Base-by-base conservation (phyloP, 2,888 invertebrate genomes). In the Mythimna ferrago region DNA sequence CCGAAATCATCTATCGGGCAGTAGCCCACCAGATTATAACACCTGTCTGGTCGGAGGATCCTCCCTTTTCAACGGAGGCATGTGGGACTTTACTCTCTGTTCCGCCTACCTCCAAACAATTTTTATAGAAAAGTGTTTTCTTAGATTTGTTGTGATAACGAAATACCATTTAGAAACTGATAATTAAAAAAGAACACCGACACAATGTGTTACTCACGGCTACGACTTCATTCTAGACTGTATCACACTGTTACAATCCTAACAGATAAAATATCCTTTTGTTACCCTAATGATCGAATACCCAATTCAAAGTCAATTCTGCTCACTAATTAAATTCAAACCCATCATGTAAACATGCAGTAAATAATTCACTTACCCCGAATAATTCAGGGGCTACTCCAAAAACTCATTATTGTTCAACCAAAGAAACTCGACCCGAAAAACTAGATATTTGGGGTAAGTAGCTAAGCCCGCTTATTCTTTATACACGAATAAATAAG, bases 401-500 rank as follows among this genome's bases (percentile, higher is more conserved):
- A 73, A 75, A 77, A 58, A 66, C 66, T 69, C 58, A 80, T 83
- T 82, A 86, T 79, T 63, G 71, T 72, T 67, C 76, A 58, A 72
- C 64, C 75, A 72, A 72, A 80, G 71, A 75, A 73, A 76, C 56
- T 62, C 66, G 82, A 73, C 71, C 83, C 85, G 44, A 73, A 82
- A 81, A 81, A 84, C 81, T 83, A 79, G 71, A 80, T 78, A 81
- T 76, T 79, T 66, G 58, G 66, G 71, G 69, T 66, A 80, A 75
- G 68, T 61, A 73, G 57, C 66, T 70, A 80, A 80, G 56, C 48
- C 67, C 54, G 70, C 65, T 82, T 67, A 81, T 71, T 77, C 76
- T 77, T 70, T 76, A 78, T 86, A 83, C 77, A 67, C 72, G 85
- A 85, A 80, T 81, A 80, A 85, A 84, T 83, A 81, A 72, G 77